phyloP scores from a whole-genome alignment of 2,797 vertebrate species.

The Chiropotes sagulatus region DNA sequence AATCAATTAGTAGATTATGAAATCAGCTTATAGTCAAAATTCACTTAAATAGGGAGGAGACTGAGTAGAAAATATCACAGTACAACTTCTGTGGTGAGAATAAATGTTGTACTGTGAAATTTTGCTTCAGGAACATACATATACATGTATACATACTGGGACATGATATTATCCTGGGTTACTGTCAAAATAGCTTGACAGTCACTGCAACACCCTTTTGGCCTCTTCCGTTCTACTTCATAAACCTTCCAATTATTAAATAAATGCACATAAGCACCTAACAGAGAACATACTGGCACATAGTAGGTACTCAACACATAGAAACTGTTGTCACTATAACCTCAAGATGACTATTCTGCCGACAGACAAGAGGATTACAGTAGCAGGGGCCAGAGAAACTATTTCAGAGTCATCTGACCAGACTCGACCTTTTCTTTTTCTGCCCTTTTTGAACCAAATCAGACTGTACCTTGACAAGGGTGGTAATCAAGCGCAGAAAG shows the following conservation, averaged over 20 bases:
- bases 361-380: fast-evolving
- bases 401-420: background rate
- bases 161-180: background rate
- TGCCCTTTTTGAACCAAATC: background rate
- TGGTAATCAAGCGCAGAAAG: constrained; percentile 94
- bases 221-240: background rate
- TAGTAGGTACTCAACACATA: background rate
- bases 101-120: background rate
- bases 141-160: background rate
- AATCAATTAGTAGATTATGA: background rate
- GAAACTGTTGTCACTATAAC: background rate
- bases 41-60: background rate
- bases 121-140: background rate
- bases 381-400: background rate
- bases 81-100: fast-evolving
- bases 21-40: background rate
- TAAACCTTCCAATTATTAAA: background rate
- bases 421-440: constrained; percentile 87
- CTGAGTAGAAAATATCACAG: background rate
- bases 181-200: background rate
- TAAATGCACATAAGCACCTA: background rate
- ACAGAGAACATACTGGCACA: background rate
- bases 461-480: constrained; percentile 93
- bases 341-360: background rate
- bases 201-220: background rate